These are phyloP conservation scores for Diarsia rubi DNA, from an alignment of 2,888 invertebrate genomes.

Conservation along the genomic window DNA sequence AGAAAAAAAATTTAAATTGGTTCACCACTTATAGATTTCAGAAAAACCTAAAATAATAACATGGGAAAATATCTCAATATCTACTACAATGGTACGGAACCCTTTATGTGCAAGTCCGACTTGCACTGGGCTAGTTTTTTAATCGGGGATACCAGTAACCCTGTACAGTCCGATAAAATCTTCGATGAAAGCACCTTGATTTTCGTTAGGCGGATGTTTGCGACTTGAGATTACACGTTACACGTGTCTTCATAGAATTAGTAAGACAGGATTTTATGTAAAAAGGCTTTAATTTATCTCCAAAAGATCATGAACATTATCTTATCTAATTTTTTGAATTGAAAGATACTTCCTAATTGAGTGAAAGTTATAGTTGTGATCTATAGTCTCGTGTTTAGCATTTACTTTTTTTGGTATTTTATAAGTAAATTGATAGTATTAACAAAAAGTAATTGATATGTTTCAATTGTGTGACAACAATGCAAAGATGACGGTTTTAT, in stretches of 20 bases:
- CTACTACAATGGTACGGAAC: too few species aligned
- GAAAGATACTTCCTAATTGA: conserved; percentile 2
- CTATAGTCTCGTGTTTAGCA: background rate
- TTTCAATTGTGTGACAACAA: background rate
- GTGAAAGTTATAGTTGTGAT: background rate
- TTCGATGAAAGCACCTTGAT: conserved; percentile 22
- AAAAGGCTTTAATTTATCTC: conserved; percentile 1
- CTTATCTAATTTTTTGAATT: conserved; percentile 19
- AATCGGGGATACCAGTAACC: too few species aligned
- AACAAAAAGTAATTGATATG: background rate
- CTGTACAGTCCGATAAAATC: conserved; percentile 22
- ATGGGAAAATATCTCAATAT: too few species aligned
- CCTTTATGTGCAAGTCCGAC: too few species aligned
- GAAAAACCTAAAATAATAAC: too few species aligned
- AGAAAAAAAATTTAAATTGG: too few species aligned
- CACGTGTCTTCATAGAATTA: background rate
- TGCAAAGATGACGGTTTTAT: too few species aligned
- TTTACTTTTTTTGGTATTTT: background rate
- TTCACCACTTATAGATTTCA: too few species aligned
- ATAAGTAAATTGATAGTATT: background rate
- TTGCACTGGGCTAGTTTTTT: too few species aligned
- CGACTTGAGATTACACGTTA: conserved; percentile 3
- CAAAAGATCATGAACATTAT: conserved; percentile 11
- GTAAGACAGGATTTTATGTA: conserved; percentile 4
- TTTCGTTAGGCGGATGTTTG: conserved; percentile 4